A percentile compares a stretch with the other conserved stretches of the same genome.
These are phyloP conservation scores for Anastatus disparis DNA, from an alignment of 1,140 invertebrate genomes.

Conservation along the genomic window DNA sequence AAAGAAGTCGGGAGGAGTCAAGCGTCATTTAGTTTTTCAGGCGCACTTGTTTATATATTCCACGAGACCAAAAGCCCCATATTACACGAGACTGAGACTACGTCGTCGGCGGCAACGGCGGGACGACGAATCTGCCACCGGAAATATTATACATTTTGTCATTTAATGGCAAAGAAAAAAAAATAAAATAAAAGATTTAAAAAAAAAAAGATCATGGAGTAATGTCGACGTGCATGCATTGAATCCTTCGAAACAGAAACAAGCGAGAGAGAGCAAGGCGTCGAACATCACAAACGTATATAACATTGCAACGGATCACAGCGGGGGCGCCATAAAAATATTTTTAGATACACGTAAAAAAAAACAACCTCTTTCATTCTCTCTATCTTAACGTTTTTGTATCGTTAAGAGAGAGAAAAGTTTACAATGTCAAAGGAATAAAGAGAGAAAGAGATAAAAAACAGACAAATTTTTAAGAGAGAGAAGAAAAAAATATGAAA, in stretches of 20 bases:
- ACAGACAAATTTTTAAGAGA: constrained; percentile 41
- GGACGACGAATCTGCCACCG: constrained; percentile 29
- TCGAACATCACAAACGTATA: constrained; percentile 28
- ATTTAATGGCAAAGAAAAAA: constrained; percentile 48
- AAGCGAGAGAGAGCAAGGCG: no score
- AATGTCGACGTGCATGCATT: constrained; percentile 49
- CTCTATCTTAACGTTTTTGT: no score
- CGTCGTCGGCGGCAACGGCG: neutral
- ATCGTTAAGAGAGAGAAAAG: no score
- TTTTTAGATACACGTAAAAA: constrained; percentile 58
- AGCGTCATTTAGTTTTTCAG: constrained; percentile 31
- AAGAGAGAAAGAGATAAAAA: constrained; percentile 26
- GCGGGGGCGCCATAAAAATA: constrained; percentile 66
- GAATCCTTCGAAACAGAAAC: constrained; percentile 55
- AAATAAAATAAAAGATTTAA: no score
- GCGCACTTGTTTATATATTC: constrained; percentile 32
- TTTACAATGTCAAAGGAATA: no score
- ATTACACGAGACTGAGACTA: no score
- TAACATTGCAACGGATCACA: constrained; percentile 53
- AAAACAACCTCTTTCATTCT: constrained; percentile 33
- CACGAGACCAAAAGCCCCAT: neutral
- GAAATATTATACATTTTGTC: constrained; percentile 48
- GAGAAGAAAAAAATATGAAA: constrained; percentile 45
- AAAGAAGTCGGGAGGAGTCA: neutral
- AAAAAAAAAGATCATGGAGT: constrained; percentile 41